Conservation (phyloP, 2,888 invertebrate species). For the Bruchidius siliquastri region DNA sequence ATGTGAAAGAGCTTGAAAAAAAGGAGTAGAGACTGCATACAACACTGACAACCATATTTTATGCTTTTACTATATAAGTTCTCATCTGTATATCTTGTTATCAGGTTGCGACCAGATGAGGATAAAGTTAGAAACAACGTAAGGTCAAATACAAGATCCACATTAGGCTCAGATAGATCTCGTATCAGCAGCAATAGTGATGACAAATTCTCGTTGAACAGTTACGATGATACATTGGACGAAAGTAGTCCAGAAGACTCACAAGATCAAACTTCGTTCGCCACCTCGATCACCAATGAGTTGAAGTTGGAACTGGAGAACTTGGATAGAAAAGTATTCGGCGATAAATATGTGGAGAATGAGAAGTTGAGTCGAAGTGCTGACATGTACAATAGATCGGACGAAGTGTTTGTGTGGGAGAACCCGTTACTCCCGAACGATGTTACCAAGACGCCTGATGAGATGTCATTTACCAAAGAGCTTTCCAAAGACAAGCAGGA, state of each 20-base stretch:
- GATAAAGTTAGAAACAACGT: slow-evolving; percentile 1
- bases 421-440: slow-evolving; percentile 64
- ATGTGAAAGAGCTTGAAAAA: too few species aligned
- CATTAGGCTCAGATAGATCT: slow-evolving; percentile 22
- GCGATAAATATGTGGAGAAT: slow-evolving; percentile 47
- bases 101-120: slow-evolving; percentile 40
- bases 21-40: too few species aligned
- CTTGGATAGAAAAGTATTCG: slow-evolving; percentile 79
- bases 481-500: slow-evolving; percentile 35
- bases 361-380: background rate
- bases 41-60: too few species aligned
- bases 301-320: slow-evolving; percentile 77
- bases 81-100: too few species aligned
- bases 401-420: slow-evolving; percentile 75
- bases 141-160: slow-evolving; percentile 34
- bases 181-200: slow-evolving; percentile 9
- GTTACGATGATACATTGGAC: slow-evolving; percentile 47
- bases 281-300: slow-evolving; percentile 81
- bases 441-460: background rate
- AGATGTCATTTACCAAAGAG: slow-evolving; percentile 35
- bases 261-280: slow-evolving; percentile 81
- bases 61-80: too few species aligned
- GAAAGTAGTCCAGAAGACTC: slow-evolving; percentile 75
- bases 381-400: slow-evolving; percentile 24
- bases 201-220: slow-evolving; percentile 35